Evolutionary conservation across 1,140 invertebrate genomes (phyloP).

Genomic region (Calephelis nemesis): DNA sequence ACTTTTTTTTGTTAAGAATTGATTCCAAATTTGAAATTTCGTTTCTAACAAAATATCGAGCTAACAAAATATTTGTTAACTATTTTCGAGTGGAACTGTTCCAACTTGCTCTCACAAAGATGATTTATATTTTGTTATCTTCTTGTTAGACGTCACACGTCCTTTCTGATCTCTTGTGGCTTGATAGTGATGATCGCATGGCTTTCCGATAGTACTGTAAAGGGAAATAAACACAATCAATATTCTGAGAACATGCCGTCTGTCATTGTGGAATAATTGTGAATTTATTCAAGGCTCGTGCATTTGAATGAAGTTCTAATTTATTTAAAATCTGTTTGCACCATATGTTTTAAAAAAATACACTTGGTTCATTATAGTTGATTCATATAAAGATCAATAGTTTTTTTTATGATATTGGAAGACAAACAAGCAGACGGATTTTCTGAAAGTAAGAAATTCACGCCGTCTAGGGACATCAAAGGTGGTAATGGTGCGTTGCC

Average conservation of each 20-base stretch:
- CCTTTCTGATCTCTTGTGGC: slow-evolving; percentile 41
- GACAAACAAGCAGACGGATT: no score
- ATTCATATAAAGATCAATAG: no score
- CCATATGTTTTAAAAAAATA: no score
- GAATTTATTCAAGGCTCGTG: not conserved
- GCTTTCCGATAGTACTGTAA: slow-evolving; percentile 60
- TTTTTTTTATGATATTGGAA: no score
- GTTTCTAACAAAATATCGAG: no score
- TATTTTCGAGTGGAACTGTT: slow-evolving; percentile 13
- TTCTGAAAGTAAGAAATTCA: no score
- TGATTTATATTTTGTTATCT: slow-evolving; percentile 28
- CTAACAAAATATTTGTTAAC: not conserved
- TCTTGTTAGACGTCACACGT: slow-evolving; percentile 29
- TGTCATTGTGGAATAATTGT: slow-evolving; percentile 1
- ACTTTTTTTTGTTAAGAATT: slow-evolving; percentile 15
- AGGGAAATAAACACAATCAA: slow-evolving; percentile 38
- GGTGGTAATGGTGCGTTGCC: no score
- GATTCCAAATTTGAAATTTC: slow-evolving; percentile 4
- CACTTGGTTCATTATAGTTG: no score
- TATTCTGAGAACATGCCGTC: slow-evolving; percentile 12
- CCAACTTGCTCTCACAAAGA: not conserved
- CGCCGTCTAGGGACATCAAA: no score
- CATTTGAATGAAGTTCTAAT: not conserved
- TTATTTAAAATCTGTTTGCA: no score
- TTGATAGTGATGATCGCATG: slow-evolving; percentile 56